A percentile compares a stretch with the other conserved stretches of the same genome.
These are phyloP conservation scores for Porites lobata DNA, from an alignment of 92 coral and sea anemone genomes.

Conservation along the genomic window DNA sequence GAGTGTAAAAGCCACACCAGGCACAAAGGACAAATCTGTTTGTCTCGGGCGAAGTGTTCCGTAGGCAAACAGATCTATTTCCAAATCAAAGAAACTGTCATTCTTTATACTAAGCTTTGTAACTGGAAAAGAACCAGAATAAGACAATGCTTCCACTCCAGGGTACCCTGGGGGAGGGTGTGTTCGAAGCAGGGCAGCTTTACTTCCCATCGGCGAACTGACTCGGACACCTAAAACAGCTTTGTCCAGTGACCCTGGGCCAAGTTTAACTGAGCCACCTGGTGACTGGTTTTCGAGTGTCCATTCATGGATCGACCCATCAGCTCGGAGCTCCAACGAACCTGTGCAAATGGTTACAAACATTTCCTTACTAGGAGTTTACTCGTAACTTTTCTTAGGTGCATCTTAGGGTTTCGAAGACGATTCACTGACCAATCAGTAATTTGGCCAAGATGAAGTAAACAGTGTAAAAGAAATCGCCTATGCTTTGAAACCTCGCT, in stretches of 20 bases:
- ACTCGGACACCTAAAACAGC: slow-evolving; percentile 82
- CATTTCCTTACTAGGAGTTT: too few relatives aligned
- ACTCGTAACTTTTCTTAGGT: too few relatives aligned
- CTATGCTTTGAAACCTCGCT: too few relatives aligned
- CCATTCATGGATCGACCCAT: slow-evolving; percentile 89
- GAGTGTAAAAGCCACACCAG: slow-evolving; percentile 78
- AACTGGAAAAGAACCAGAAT: slow-evolving; percentile 88
- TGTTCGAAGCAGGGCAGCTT: slow-evolving; percentile 83
- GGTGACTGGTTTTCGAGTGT: slow-evolving; percentile 95
- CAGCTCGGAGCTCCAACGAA: slow-evolving; percentile 87
- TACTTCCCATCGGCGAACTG: slow-evolving; percentile 53
- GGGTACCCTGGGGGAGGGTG: slow-evolving; percentile 88
- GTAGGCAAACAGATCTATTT: slow-evolving; percentile 81
- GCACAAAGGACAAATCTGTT: slow-evolving; percentile 72
- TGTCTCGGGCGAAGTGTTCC: slow-evolving; percentile 77
- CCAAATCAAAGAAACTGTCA: slow-evolving; percentile 74
- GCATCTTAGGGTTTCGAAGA: too few relatives aligned
- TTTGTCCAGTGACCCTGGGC: slow-evolving; percentile 84
- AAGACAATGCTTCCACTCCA: slow-evolving; percentile 80
- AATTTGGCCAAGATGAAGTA: too few relatives aligned
- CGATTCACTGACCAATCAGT: too few relatives aligned
- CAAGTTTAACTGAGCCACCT: slow-evolving; percentile 92
- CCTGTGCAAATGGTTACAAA: slow-evolving; percentile 37
- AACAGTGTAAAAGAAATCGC: too few relatives aligned
- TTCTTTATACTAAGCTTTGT: slow-evolving; percentile 76